Evolutionary conservation across 2,888 invertebrate species (phyloP), one percentile per base, ranked within the genome.

Genomic region (Caenorhabditis zanzibari): DNA sequence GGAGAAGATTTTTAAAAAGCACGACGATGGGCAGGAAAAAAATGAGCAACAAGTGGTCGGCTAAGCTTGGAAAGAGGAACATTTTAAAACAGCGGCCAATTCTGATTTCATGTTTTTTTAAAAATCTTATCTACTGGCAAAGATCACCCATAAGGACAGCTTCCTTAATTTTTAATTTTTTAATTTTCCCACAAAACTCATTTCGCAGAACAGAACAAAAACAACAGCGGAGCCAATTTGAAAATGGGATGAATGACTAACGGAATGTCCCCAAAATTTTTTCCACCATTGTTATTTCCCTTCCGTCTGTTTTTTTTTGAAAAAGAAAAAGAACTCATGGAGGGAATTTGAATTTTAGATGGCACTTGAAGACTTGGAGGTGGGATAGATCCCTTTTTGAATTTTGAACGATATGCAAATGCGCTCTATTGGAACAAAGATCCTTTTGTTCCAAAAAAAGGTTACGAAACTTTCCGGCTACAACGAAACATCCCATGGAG

Each of bases 1-100:
- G 32, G 16, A 22, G 22, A 1, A 49, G 76, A 76, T 68, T 68
- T 76, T 76, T 68, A 47, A 59, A 47, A 75, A 75, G 66, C 64
- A 16, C 47, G 9, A 49, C 28, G n/a, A n/a, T n/a, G n/a, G 32
- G 10, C 32, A 41, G 14, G 35, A 24, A 41, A 41, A 19, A 69
- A 69, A n/a, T 54, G 41, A 38, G 52, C 22, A 41, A n/a, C 14
- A 56, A 38, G 16, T 47, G 47, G 49, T 66, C 38, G 49, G 12
- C 22, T 22, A 22, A 32, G 38, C 49, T 26, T 54, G 24, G 24
- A 61, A 14, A 38, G 38, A 38, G 38, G 54, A 52, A 56, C 14
- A 44, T 58, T 59, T 28, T 47, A 7, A 12, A 32, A 47, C 19
- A 32, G 14, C n/a, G 14, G 14, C n/a, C 58, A 32, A 32, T 58